Conservation (phyloP, 2,113 vertebrate species). For the Lucifuga dentata region DNA sequence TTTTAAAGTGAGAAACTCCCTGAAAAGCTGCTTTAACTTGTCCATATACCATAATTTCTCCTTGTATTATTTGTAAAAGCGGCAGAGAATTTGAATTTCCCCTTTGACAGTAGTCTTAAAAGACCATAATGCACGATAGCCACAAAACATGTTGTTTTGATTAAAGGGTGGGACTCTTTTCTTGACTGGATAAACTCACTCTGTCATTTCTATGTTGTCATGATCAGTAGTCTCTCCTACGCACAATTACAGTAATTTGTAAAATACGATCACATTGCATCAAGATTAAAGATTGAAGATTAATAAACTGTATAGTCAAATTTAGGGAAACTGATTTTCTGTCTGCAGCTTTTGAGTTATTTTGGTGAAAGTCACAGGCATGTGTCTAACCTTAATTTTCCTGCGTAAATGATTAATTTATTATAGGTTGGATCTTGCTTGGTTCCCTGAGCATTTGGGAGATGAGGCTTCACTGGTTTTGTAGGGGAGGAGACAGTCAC, state of each 20-base stretch:
- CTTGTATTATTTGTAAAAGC: neutral
- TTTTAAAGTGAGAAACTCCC: too few relatives aligned
- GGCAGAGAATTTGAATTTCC: neutral
- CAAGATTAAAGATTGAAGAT: too few relatives aligned
- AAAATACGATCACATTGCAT: too few relatives aligned
- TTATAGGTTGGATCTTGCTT: neutral
- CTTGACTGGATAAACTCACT: neutral
- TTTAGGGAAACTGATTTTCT: slow-evolving; percentile 9
- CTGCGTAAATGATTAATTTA: neutral
- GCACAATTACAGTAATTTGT: slow-evolving; percentile 11
- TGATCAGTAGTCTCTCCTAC: too few relatives aligned
- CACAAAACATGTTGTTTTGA: neutral
- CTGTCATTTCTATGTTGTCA: too few relatives aligned
- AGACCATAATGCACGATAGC: neutral
- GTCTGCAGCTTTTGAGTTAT: neutral
- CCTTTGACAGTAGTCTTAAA: neutral
- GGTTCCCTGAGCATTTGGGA: neutral
- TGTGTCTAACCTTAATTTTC: neutral
- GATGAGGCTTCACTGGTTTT: neutral
- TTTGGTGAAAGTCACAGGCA: neutral
- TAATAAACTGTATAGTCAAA: too few relatives aligned
- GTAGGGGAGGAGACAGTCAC: too few relatives aligned
- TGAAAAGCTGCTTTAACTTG: too few relatives aligned
- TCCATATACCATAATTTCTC: too few relatives aligned
- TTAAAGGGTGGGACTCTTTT: neutral